Percentiles rank a stretch among this genome's conserved stretches.
Evolutionary conservation across 2,797 vertebrate genomes (phyloP).

Genomic region (Ceryle rudis): DNA sequence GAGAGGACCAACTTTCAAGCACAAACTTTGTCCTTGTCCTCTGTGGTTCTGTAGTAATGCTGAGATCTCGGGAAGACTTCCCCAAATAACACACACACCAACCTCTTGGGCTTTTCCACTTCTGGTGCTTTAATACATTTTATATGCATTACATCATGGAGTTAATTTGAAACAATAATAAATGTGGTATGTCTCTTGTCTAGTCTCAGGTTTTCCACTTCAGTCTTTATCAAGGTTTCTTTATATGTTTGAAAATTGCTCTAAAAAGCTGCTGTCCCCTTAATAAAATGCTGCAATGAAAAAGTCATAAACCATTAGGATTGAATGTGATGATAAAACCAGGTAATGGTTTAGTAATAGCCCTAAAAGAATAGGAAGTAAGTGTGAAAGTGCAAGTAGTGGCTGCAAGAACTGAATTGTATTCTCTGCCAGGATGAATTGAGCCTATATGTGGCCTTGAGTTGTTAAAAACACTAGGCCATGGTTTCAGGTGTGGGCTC

Average conservation of each 20-base stretch:
- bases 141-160: conserved; percentile 1
- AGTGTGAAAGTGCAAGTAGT: not conserved
- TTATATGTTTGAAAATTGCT: conserved; percentile 50
- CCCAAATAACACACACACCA: not conserved
- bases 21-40: not conserved
- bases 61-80: not conserved
- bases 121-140: conserved; percentile 16
- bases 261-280: conserved; percentile 4
- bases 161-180: conserved; percentile 38
- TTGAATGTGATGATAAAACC: not conserved
- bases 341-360: not conserved
- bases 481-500: not conserved
- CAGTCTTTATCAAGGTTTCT: conserved; percentile 24
- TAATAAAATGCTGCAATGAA: conserved; percentile 35
- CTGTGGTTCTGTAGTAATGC: not conserved
- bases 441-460: not conserved
- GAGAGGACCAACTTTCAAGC: not conserved
- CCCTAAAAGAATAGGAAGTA: conserved; percentile 6
- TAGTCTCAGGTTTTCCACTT: not conserved
- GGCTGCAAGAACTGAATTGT: not conserved
- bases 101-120: not conserved
- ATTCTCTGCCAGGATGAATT: not conserved
- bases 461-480: not conserved
- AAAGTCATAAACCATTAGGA: conserved; percentile 50
- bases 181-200: not conserved